These are phyloP conservation scores for Lasioglossum marginatum DNA, from an alignment of 2,888 invertebrate species.

Conservation along the genomic window DNA sequence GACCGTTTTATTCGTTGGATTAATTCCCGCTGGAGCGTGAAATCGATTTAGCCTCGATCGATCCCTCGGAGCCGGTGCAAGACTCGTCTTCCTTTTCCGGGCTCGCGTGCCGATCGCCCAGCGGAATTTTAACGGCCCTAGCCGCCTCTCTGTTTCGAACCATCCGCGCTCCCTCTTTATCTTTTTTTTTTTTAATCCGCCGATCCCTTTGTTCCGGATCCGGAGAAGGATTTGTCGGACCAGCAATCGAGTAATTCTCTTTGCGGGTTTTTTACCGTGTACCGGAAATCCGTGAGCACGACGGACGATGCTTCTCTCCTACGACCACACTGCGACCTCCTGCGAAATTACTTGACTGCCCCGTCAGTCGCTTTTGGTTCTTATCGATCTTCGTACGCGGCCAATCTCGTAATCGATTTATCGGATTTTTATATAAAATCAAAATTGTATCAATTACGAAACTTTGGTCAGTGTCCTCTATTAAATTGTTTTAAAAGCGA, in stretches of 20 bases:
- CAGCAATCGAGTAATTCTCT: conserved; percentile 34
- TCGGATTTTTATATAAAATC: too few relatives aligned
- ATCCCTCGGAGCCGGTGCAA: background rate
- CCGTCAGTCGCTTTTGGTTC: too few relatives aligned
- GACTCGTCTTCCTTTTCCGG: conserved; percentile 32
- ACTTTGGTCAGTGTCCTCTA: too few relatives aligned
- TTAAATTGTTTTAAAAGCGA: too few relatives aligned
- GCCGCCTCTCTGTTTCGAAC: background rate
- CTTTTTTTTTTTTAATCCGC: conserved; percentile 10
- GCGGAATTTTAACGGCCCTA: conserved; percentile 35
- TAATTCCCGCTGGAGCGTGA: conserved; percentile 72
- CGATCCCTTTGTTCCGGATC: conserved; percentile 26
- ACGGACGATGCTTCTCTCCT: too few relatives aligned
- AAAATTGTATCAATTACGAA: too few relatives aligned
- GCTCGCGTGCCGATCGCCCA: background rate
- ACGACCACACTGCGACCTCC: background rate
- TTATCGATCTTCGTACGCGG: too few relatives aligned
- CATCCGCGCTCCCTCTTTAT: background rate
- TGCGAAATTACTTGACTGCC: too few relatives aligned
- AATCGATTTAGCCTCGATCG: conserved; percentile 68
- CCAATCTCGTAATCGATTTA: too few relatives aligned
- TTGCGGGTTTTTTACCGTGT: conserved; percentile 28
- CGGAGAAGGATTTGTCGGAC: conserved; percentile 28
- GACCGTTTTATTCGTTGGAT: conserved; percentile 71
- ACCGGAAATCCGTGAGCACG: conserved; percentile 14